These are phyloP conservation scores for Nemotelus nigrinus DNA, from an alignment of 2,888 invertebrate genomes.

Conservation along the genomic window DNA sequence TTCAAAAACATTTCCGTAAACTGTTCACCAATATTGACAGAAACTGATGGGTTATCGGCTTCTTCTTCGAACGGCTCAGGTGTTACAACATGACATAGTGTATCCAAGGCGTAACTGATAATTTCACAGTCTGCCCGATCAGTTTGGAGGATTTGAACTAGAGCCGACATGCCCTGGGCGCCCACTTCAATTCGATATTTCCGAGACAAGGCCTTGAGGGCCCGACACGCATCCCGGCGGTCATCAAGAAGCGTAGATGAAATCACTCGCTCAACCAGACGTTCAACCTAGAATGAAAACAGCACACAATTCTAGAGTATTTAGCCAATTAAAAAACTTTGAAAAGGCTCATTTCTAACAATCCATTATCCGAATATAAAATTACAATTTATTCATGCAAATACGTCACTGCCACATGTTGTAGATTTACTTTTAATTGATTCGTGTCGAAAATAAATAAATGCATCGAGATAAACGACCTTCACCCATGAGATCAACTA, in stretches of 20 bases:
- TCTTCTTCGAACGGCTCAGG: conserved; percentile 85
- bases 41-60: conserved; percentile 72
- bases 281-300: conserved; percentile 76
- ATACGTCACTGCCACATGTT: conserved; percentile 12
- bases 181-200: conserved; percentile 97
- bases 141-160: conserved; percentile 82
- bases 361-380: too few relatives aligned
- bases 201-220: conserved; percentile 88
- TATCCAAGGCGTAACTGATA: conserved; percentile 89
- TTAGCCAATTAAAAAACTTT: too few relatives aligned
- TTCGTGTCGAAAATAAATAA: conserved; percentile 25
- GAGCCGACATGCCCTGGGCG: conserved; percentile 86
- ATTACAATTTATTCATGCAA: background rate
- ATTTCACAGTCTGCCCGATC: conserved; percentile 93
- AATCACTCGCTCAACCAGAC: conserved; percentile 90
- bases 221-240: conserved; percentile 94
- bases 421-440: conserved; percentile 15
- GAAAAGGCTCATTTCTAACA: too few relatives aligned
- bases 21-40: conserved; percentile 84
- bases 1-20: conserved; percentile 98
- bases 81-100: conserved; percentile 89
- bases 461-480: conserved; percentile 8
- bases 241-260: conserved; percentile 95
- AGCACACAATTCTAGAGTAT: background rate
- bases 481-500: conserved; percentile 33